phyloP scores from a whole-genome alignment of 1,140 invertebrate genomes.

The Diorhabda carinulata region DNA sequence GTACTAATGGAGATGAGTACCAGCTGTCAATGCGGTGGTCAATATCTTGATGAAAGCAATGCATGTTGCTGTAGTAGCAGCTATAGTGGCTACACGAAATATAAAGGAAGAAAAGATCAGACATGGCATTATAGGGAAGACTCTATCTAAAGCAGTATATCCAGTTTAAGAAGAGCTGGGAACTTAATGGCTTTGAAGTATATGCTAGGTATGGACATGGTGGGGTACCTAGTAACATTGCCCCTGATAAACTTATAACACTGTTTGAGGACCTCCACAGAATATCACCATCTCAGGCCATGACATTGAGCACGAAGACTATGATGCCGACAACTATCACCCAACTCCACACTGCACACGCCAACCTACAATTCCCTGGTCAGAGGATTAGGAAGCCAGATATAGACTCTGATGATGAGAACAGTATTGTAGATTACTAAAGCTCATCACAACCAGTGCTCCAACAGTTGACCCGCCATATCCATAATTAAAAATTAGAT shows the following conservation, averaged over 20 bases:
- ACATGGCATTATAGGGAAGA: background rate
- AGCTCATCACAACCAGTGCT: no score
- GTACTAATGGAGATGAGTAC: background rate
- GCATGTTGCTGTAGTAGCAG: background rate
- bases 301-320: background rate
- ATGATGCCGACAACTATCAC: no score
- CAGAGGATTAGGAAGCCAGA: no score
- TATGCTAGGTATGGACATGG: slow-evolving; percentile 1
- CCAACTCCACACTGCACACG: no score
- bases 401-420: no score
- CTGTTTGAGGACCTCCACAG: background rate
- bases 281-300: background rate
- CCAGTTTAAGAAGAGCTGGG: background rate
- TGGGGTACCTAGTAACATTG: background rate
- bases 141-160: slow-evolving; percentile 5
- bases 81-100: background rate
- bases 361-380: no score
- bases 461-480: no score
- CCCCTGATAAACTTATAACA: background rate
- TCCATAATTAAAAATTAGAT: no score
- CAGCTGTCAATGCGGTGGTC: background rate
- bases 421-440: no score
- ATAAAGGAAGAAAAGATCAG: background rate
- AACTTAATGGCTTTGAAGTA: background rate
- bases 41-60: background rate